Conservation (phyloP, 2,888 invertebrate genomes). For the Pyrochroa serraticornis region DNA sequence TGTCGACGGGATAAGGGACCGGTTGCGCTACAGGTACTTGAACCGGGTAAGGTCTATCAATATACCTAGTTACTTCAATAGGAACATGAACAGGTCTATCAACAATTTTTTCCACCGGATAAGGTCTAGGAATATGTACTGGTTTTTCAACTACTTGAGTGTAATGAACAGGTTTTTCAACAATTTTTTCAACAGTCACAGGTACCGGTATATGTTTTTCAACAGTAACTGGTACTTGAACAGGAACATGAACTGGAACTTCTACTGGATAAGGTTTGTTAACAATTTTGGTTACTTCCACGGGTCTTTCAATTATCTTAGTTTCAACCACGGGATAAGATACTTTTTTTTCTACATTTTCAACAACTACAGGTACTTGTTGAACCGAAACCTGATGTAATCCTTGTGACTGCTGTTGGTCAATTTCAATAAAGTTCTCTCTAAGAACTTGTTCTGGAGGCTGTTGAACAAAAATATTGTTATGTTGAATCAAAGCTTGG, state of each 20-base stretch:
- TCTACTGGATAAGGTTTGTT: slow-evolving; percentile 51
- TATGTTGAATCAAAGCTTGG: slow-evolving; percentile 40
- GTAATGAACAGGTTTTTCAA: slow-evolving; percentile 57
- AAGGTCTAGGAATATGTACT: slow-evolving; percentile 54
- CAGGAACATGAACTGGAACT: slow-evolving; percentile 54
- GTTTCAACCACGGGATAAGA: slow-evolving; percentile 34
- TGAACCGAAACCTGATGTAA: slow-evolving; percentile 35
- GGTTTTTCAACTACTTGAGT: slow-evolving; percentile 38
- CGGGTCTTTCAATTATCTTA: slow-evolving; percentile 46
- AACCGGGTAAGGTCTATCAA: slow-evolving; percentile 58
- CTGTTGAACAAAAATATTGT: slow-evolving; percentile 32
- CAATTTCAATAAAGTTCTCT: slow-evolving; percentile 33
- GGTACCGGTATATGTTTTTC: slow-evolving; percentile 30
- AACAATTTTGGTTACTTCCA: slow-evolving; percentile 59
- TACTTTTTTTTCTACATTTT: slow-evolving; percentile 54
- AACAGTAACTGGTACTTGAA: slow-evolving; percentile 44
- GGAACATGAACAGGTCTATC: slow-evolving; percentile 59
- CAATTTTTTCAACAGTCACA: slow-evolving; percentile 47
- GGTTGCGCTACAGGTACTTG: slow-evolving; percentile 56
- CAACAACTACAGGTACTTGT: slow-evolving; percentile 47
- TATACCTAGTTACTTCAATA: slow-evolving; percentile 61
- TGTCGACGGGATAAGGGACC: slow-evolving; percentile 45
- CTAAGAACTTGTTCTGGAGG: slow-evolving; percentile 28
- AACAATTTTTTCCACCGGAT: slow-evolving; percentile 60
- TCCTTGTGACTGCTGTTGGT: slow-evolving; percentile 40